Evolutionary conservation across 2,888 invertebrate genomes (phyloP).

Genomic region (Atethmia centrago): DNA sequence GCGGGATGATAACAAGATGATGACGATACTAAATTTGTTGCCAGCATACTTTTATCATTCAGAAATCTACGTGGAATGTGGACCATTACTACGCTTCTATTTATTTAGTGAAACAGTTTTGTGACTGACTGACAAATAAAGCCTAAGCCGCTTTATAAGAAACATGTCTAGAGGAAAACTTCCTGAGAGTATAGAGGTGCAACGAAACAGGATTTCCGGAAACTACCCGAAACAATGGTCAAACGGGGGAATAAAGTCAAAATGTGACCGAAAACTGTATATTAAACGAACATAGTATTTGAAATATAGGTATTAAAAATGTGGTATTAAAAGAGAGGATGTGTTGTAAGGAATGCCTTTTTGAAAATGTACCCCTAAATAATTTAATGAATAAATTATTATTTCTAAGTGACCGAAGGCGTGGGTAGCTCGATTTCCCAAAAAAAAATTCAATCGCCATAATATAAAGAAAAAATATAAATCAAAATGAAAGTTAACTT

Average conservation of each 20-base stretch:
- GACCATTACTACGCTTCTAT: neutral
- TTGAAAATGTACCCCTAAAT: neutral
- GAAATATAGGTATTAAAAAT: neutral
- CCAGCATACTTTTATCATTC: constrained; percentile 16
- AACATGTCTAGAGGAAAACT: neutral
- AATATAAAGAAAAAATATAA: too few relatives aligned
- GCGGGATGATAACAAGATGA: constrained; percentile 55
- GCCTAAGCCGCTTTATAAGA: neutral
- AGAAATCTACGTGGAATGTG: constrained; percentile 5
- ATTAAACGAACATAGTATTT: neutral
- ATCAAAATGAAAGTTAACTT: neutral
- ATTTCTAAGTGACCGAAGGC: neutral
- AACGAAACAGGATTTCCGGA: neutral
- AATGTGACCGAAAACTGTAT: neutral
- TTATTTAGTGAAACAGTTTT: neutral
- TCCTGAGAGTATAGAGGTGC: neutral
- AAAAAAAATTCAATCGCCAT: neutral
- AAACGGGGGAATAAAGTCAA: neutral
- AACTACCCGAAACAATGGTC: neutral
- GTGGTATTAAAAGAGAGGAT: neutral
- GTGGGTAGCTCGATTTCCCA: neutral
- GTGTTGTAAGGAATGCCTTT: neutral
- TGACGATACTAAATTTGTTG: constrained; percentile 39
- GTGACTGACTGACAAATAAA: neutral
- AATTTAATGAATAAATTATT: neutral